Conservation (phyloP, 2,888 invertebrate species). For the Nemurella pictetii region DNA sequence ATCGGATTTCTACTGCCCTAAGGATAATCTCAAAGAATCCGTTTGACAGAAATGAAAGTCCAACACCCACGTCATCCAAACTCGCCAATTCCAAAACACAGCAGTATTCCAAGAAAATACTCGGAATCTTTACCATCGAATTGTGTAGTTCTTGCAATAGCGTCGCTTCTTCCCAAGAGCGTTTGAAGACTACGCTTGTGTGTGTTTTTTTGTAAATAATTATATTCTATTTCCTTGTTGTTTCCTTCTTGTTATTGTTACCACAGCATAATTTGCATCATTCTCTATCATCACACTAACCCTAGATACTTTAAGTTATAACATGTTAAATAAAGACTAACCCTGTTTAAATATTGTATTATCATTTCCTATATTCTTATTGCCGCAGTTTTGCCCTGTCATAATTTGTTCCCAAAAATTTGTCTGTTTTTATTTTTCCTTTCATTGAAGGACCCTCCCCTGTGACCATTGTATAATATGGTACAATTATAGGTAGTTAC, state of each 20-base stretch:
- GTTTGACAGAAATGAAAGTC: not conserved
- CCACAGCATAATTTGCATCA: not conserved
- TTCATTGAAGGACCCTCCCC: no score
- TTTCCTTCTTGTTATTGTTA: not conserved
- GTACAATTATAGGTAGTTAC: no score
- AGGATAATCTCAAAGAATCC: no score
- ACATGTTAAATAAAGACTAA: not conserved
- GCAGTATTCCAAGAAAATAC: not conserved
- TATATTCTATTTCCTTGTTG: not conserved
- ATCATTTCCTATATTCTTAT: no score
- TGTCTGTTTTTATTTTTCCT: no score
- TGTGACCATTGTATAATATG: no score
- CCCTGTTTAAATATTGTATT: not conserved
- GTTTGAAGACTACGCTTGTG: no score
- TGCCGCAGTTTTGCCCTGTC: no score
- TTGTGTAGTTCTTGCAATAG: not conserved
- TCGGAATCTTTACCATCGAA: not conserved
- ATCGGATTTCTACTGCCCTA: no score
- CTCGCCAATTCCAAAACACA: not conserved
- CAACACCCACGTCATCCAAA: not conserved
- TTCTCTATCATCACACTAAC: not conserved
- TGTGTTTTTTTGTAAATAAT: not conserved
- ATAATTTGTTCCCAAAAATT: no score
- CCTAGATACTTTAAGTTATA: not conserved
- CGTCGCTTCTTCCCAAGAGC: no score